Conservation (phyloP, 2,113 vertebrate genomes). For the Charadrius vociferus region DNA sequence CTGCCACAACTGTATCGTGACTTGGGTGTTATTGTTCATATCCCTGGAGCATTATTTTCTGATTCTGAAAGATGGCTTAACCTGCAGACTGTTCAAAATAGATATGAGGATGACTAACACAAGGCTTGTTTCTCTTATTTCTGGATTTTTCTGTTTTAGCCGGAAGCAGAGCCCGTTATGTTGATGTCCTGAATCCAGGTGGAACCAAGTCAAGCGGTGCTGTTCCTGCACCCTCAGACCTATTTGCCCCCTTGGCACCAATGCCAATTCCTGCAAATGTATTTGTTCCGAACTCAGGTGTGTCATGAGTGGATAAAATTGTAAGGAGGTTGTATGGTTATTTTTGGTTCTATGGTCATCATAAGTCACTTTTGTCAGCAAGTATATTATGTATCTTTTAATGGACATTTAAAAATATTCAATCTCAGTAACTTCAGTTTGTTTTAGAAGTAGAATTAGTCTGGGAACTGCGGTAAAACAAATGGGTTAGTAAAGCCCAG, state of each 20-base stretch:
- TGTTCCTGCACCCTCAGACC: slow-evolving; percentile 83
- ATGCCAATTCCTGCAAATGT: slow-evolving; percentile 88
- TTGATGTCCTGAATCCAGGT: slow-evolving; percentile 90
- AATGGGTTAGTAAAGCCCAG: neutral
- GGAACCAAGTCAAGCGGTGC: slow-evolving; percentile 72
- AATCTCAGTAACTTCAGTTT: neutral
- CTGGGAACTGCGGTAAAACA: neutral
- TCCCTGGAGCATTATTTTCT: neutral
- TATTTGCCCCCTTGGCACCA: slow-evolving; percentile 93
- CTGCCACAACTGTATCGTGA: neutral
- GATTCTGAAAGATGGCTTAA: neutral
- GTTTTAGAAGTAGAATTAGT: neutral
- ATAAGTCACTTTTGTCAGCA: neutral
- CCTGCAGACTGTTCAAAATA: neutral
- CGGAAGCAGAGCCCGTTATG: slow-evolving; percentile 87
- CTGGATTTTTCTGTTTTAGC: slow-evolving; percentile 1
- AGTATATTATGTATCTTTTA: neutral
- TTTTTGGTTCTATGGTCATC: neutral
- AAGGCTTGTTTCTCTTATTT: neutral
- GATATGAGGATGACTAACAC: neutral
- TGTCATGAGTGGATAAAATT: neutral
- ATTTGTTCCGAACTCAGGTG: slow-evolving; percentile 89
- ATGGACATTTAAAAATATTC: neutral
- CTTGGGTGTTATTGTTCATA: neutral
- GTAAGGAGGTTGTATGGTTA: rapidly evolving